A percentile compares a stretch with the other conserved stretches of the same genome.
Evolutionary conservation across 2,797 vertebrate species (phyloP).

Genomic region (Cirrhinus mrigala): DNA sequence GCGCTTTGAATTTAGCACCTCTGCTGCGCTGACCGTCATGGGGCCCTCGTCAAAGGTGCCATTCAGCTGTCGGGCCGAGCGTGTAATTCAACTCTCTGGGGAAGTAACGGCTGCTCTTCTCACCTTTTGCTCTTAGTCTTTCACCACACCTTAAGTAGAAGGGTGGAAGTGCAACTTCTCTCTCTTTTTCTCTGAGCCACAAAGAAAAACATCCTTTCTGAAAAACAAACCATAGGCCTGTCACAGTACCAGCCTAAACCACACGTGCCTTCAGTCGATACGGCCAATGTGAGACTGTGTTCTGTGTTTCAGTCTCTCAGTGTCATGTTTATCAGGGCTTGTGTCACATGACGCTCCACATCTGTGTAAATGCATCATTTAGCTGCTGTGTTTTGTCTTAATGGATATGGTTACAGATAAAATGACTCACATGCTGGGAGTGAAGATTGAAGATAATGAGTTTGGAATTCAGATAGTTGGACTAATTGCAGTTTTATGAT

Average conservation of each 20-base stretch:
- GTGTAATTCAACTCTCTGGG: constrained; percentile 25
- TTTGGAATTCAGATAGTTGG: not conserved
- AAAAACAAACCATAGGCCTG: constrained; percentile 32
- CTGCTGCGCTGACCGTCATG: not conserved
- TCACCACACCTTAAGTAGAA: constrained; percentile 44
- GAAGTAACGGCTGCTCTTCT: constrained; percentile 49
- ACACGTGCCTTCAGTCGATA: constrained; percentile 9
- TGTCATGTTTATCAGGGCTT: constrained; percentile 35
- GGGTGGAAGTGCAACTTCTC: constrained; percentile 21
- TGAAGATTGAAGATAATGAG: constrained; percentile 1
- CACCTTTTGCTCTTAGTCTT: constrained; percentile 52
- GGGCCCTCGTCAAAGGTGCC: constrained; percentile 19
- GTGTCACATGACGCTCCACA: constrained; percentile 31
- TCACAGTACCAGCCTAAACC: constrained; percentile 17
- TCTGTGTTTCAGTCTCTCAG: constrained; percentile 35
- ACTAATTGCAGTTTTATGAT: not conserved
- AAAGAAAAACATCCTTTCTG: constrained; percentile 46
- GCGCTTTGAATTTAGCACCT: constrained; percentile 43
- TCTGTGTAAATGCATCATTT: constrained; percentile 30
- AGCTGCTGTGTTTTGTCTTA: constrained; percentile 9
- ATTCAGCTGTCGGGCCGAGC: constrained; percentile 26
- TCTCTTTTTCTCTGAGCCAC: constrained; percentile 31
- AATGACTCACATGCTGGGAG: not conserved
- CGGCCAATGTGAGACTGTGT: not conserved
- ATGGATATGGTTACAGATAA: constrained; percentile 25